phyloP scores from a whole-genome alignment of 2,113 vertebrate species.

The Sphyrna mokarran region DNA sequence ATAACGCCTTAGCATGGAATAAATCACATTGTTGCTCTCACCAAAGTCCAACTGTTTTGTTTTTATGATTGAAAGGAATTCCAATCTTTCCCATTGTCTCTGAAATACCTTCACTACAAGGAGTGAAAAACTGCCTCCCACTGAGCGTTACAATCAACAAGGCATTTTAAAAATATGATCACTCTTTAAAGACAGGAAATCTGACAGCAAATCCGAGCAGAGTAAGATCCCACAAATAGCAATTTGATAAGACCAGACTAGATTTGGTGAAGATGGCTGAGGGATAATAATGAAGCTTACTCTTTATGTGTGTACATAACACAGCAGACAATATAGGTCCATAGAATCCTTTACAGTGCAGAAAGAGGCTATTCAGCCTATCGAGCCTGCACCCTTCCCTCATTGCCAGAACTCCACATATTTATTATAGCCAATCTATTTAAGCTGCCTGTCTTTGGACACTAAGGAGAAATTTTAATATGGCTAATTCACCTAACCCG shows the following conservation, averaged over 20 bases:
- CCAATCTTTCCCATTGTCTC: background rate
- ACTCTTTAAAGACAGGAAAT: background rate
- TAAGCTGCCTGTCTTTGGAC: no score
- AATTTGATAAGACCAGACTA: background rate
- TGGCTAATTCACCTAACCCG: no score
- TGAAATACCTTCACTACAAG: background rate
- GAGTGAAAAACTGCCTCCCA: background rate
- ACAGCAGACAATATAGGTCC: no score
- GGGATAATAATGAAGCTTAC: background rate
- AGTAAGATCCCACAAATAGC: background rate
- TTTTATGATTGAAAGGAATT: background rate
- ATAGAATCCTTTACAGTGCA: no score
- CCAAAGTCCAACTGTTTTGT: background rate
- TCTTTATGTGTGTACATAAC: no score
- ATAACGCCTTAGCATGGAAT: background rate
- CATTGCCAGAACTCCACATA: no score
- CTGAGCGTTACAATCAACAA: background rate
- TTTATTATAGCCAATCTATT: no score
- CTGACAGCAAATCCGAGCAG: background rate
- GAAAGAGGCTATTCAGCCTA: no score
- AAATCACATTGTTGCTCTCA: background rate
- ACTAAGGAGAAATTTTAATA: no score
- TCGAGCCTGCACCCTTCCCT: no score
- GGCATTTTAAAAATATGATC: background rate
- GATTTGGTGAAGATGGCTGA: background rate